Evolutionary conservation across 2,888 invertebrate species (phyloP), one percentile per base, ranked within the genome.

Genomic region (Conus canariensis): DNA sequence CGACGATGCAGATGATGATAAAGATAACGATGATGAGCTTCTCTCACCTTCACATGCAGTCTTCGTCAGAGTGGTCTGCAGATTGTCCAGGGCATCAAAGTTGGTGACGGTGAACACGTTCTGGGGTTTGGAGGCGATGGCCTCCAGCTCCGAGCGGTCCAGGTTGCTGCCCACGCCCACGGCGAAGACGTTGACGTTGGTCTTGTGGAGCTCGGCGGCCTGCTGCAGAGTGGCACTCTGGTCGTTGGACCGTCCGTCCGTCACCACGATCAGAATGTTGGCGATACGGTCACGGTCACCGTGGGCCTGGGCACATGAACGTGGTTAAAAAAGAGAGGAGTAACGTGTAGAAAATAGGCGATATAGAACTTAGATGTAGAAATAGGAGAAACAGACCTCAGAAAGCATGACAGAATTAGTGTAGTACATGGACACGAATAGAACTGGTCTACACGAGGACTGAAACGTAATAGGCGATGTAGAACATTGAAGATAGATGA

Each of bases 201-300:
- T 90, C 19, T 90, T 88, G 82, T 94, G 93, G 9, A 94, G 91
- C 80, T 92, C 92, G 19, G 85, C 89, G 0, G 94, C 92, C 64
- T 92, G 93, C 0, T 91, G 91, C 19, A 92, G 88, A 0, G 93
- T 94, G 14, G 91, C 90, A 8, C 90, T 58, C n/a, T 92, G 92
- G 87, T 91, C 89, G 88, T 92, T 93, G 12, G 94, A 94, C 91
- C 93, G 90, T 8, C 94, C 94, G 80, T 95, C 94, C 0, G 94
- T 95, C 93, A 95, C 93, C 7, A 94, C 94, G 82, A 95, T 93
- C 70, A 94, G 91, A 58, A 95, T 94, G 90, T 94, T 94, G 45
- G 94, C 93, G 16, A 94, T 94, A 1, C 92, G 90, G 77, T 92
- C 91, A 88, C 92, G 45, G 90, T 91, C 91, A 8, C 92, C 92